Percentiles rank a stretch among this genome's conserved stretches.
These are phyloP conservation scores for Drosophila kambysellisi DNA, from an alignment of 2,888 invertebrate genomes.

Conservation along the genomic window DNA sequence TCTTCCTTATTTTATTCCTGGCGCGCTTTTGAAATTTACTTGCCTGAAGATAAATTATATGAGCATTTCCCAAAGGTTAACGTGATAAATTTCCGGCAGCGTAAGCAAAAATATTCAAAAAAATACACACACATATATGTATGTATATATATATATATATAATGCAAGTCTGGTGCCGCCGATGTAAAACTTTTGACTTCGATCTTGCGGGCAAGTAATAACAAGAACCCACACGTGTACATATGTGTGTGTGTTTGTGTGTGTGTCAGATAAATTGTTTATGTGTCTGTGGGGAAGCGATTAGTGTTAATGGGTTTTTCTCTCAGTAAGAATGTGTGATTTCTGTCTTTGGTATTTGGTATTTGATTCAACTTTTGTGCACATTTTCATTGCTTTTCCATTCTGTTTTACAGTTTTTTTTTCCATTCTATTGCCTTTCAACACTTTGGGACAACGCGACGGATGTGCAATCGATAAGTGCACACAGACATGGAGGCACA, in stretches of 20 bases:
- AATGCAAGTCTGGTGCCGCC: slow-evolving; percentile 65
- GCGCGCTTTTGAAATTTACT: slow-evolving; percentile 72
- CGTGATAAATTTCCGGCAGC: slow-evolving; percentile 79
- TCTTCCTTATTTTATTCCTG: slow-evolving; percentile 30
- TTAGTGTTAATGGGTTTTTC: slow-evolving; percentile 81
- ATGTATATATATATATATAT: neutral
- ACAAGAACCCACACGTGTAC: slow-evolving; percentile 46
- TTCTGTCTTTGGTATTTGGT: slow-evolving; percentile 67
- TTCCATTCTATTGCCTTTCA: slow-evolving; percentile 40
- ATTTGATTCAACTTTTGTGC: slow-evolving; percentile 73
- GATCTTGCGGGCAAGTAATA: slow-evolving; percentile 72
- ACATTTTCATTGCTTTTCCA: slow-evolving; percentile 64
- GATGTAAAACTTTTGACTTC: slow-evolving; percentile 62
- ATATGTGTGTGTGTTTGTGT: slow-evolving; percentile 41
- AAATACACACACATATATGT: neutral
- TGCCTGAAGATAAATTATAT: slow-evolving; percentile 79
- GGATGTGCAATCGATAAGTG: slow-evolving; percentile 77
- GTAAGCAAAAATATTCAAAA: slow-evolving; percentile 76
- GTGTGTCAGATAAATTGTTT: slow-evolving; percentile 81
- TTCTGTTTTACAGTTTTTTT: slow-evolving; percentile 28
- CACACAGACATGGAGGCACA: slow-evolving; percentile 55
- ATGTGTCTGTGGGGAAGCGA: slow-evolving; percentile 83
- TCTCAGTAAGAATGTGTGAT: slow-evolving; percentile 72
- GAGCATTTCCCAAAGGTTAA: slow-evolving; percentile 82
- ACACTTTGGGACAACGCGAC: slow-evolving; percentile 67